A percentile compares a stretch with the other conserved stretches of the same genome.
These are phyloP conservation scores for Tachuris rubrigastra DNA, from an alignment of 2,113 vertebrate genomes.

Conservation along the genomic window DNA sequence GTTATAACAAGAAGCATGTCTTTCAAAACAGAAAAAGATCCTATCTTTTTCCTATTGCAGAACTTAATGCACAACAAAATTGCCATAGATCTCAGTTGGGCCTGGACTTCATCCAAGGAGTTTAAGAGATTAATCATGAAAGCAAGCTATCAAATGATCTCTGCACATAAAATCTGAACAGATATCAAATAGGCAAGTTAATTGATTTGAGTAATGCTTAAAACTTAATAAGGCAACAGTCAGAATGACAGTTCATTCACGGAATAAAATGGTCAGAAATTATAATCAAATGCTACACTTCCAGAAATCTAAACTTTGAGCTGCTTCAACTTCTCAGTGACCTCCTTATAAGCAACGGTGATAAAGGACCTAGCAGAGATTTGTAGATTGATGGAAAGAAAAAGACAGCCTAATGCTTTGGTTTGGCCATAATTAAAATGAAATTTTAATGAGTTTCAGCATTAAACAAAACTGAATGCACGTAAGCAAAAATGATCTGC, in stretches of 20 bases:
- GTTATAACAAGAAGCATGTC: neutral
- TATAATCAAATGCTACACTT: conserved; percentile 13
- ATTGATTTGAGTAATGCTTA: conserved; percentile 16
- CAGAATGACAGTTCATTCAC: neutral
- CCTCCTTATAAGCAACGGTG: neutral
- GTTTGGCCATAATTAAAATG: conserved; percentile 13
- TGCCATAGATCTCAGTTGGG: neutral
- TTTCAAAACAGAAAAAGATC: conserved; percentile 7
- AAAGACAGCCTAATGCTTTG: neutral
- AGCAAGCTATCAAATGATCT: neutral
- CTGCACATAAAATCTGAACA: neutral
- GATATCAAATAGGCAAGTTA: neutral
- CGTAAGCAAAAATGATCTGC: neutral
- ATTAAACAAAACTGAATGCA: conserved; percentile 20
- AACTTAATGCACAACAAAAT: neutral
- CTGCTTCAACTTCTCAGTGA: neutral
- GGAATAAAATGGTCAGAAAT: conserved; percentile 39
- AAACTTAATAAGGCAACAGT: conserved; percentile 24
- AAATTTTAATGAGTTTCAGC: conserved; percentile 28
- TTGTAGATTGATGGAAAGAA: neutral
- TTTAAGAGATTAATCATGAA: conserved; percentile 29
- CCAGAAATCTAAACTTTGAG: conserved; percentile 2
- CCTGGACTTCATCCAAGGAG: neutral
- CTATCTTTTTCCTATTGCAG: neutral
- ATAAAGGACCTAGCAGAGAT: conserved; percentile 2